Percentiles rank a stretch among this genome's conserved stretches.
phyloP scores from a whole-genome alignment of 1,140 invertebrate genomes.

The Pinna nobilis region DNA sequence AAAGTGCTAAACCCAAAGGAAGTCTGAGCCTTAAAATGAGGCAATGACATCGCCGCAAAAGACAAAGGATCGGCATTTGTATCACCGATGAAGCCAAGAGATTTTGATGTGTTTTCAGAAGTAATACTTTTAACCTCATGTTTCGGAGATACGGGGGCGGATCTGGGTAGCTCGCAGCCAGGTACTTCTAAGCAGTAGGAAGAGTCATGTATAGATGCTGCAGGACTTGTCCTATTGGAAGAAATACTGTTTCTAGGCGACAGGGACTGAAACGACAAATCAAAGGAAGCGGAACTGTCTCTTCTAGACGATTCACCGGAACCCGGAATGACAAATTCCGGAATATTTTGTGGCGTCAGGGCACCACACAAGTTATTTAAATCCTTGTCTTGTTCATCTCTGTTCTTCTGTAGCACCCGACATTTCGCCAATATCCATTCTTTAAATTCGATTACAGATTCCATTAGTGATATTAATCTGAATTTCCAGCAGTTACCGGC shows the following conservation, averaged over 20 bases:
- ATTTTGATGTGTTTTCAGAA: conserved; percentile 21
- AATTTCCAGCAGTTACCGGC: too few species aligned
- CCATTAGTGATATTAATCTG: too few species aligned
- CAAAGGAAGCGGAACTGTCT: conserved; percentile 42
- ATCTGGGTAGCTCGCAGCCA: conserved; percentile 44
- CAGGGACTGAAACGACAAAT: conserved; percentile 27
- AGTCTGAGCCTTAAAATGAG: conserved; percentile 56
- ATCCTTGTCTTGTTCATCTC: conserved; percentile 10
- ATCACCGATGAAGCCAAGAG: conserved; percentile 32
- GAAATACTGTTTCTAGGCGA: conserved; percentile 40
- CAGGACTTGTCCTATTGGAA: conserved; percentile 55
- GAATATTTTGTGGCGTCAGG: conserved; percentile 64
- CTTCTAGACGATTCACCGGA: conserved; percentile 64
- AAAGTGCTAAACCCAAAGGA: conserved; percentile 61
- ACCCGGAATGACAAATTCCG: conserved; percentile 68
- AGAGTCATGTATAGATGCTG: conserved; percentile 49
- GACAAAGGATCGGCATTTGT: conserved; percentile 60
- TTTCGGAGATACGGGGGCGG: conserved; percentile 61
- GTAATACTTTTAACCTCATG: conserved; percentile 54
- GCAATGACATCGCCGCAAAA: conserved; percentile 54
- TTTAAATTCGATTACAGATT: conserved; percentile 63
- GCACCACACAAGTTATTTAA: conserved; percentile 13
- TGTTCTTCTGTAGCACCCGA: conserved; percentile 40
- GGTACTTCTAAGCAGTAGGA: conserved; percentile 51
- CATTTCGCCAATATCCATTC: conserved; percentile 67